phyloP scores from a whole-genome alignment of 2,888 invertebrate genomes.

The Chalcis sispes region DNA sequence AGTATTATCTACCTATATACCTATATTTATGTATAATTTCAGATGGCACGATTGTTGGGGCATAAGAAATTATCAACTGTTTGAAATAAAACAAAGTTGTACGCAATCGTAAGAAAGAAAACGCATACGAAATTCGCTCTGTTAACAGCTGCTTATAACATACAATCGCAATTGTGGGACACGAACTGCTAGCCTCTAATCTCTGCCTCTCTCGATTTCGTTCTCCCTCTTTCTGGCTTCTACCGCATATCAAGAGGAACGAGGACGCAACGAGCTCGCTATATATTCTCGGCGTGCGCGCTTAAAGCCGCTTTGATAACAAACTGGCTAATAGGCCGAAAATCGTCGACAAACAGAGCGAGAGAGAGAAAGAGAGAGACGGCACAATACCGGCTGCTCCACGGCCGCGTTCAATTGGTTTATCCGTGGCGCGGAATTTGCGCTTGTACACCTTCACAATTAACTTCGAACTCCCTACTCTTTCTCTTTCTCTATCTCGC shows the following conservation, averaged over 20 bases:
- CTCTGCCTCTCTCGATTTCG: too few relatives aligned
- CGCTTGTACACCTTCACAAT: background rate
- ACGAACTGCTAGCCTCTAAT: background rate
- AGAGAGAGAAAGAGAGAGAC: constrained; percentile 38
- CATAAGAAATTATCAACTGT: too few relatives aligned
- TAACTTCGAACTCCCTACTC: too few relatives aligned
- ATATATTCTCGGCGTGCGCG: background rate
- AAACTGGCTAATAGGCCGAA: constrained; percentile 52
- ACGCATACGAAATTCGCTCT: too few relatives aligned
- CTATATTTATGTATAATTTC: too few relatives aligned
- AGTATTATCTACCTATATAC: too few relatives aligned
- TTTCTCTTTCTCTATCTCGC: background rate
- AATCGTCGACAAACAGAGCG: constrained; percentile 50
- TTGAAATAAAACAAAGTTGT: too few relatives aligned
- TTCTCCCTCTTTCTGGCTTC: background rate
- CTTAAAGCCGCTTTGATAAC: constrained; percentile 49
- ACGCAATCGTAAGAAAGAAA: too few relatives aligned
- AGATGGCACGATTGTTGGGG: too few relatives aligned
- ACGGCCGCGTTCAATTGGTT: constrained; percentile 36
- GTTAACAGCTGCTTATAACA: background rate
- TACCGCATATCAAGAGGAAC: background rate
- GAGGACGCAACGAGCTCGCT: background rate
- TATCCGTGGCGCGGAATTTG: background rate
- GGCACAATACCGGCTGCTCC: background rate
- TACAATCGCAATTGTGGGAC: background rate